phyloP scores from a whole-genome alignment of 2,797 vertebrate species.

The Anguilla pacifica region DNA sequence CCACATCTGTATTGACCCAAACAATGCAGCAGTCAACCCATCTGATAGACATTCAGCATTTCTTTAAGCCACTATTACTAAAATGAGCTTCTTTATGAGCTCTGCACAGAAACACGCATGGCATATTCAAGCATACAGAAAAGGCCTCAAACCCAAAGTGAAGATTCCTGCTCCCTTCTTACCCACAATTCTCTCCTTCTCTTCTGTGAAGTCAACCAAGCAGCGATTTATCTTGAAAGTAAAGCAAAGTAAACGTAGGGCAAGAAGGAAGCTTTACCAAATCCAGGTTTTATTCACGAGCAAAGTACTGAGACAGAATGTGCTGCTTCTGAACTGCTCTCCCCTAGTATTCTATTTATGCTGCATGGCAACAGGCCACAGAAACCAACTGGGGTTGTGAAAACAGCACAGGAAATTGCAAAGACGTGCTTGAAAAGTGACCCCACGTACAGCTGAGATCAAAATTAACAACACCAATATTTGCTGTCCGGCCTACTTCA shows the following conservation, averaged over 20 bases:
- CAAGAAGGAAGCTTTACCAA: not conserved
- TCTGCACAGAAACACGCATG: not conserved
- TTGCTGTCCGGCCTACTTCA: not conserved
- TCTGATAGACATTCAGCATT: not conserved
- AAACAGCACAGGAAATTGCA: conserved; percentile 79
- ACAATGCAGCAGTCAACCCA: not conserved
- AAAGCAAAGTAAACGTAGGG: not conserved
- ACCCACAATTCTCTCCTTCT: not conserved
- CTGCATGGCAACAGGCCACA: conserved; percentile 68
- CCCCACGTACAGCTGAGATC: conserved; percentile 42
- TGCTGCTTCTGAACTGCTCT: not conserved
- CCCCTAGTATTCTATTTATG: conserved; percentile 55
- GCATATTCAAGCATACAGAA: not conserved
- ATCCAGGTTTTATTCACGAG: not conserved
- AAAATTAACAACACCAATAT: not conserved
- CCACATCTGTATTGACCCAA: not conserved
- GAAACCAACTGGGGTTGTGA: conserved; percentile 68
- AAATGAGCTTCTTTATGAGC: not conserved
- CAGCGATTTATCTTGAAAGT: not conserved
- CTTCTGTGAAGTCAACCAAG: not conserved
- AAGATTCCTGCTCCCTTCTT: not conserved
- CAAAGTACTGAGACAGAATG: not conserved
- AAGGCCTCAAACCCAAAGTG: not conserved
- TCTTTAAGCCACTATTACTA: not conserved
- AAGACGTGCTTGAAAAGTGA: conserved; percentile 56